phyloP scores from a whole-genome alignment of 2,888 invertebrate species.

The Philhelius pedissequus region DNA sequence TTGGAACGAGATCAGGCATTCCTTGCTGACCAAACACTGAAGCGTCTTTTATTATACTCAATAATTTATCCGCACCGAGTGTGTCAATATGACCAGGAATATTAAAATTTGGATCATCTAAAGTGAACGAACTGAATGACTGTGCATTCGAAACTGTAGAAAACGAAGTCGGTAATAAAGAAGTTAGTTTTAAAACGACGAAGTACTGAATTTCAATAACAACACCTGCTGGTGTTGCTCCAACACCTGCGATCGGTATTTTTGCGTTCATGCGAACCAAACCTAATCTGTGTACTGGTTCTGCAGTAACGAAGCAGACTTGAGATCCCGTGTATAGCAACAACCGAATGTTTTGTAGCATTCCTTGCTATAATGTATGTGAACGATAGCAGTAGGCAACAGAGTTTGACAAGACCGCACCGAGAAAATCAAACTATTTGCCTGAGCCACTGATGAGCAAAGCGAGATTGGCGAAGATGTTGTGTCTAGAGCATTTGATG shows the following conservation, averaged over 20 bases:
- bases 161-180: not conserved
- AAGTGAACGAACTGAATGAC: not conserved
- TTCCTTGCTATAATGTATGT: too few species aligned
- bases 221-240: not conserved
- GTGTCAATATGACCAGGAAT: not conserved
- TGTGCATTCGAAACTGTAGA: not conserved
- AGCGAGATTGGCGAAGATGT: not conserved
- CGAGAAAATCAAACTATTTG: not conserved
- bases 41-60: conserved; percentile 6
- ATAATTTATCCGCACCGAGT: conserved; percentile 10
- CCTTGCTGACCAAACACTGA: not conserved
- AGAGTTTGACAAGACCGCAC: not conserved
- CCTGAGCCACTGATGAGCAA: not conserved
- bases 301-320: not conserved
- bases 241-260: conserved; percentile 1
- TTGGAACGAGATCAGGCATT: conserved; percentile 1
- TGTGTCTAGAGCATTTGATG: not conserved
- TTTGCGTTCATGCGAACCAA: not conserved
- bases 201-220: not conserved
- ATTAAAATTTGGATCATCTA: conserved; percentile 12
- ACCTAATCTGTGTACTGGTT: not conserved
- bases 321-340: conserved; percentile 9
- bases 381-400: too few species aligned
- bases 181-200: not conserved
- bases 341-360: conserved; percentile 3